Conservation (phyloP, 2,797 vertebrate species). For the Allobates femoralis region DNA sequence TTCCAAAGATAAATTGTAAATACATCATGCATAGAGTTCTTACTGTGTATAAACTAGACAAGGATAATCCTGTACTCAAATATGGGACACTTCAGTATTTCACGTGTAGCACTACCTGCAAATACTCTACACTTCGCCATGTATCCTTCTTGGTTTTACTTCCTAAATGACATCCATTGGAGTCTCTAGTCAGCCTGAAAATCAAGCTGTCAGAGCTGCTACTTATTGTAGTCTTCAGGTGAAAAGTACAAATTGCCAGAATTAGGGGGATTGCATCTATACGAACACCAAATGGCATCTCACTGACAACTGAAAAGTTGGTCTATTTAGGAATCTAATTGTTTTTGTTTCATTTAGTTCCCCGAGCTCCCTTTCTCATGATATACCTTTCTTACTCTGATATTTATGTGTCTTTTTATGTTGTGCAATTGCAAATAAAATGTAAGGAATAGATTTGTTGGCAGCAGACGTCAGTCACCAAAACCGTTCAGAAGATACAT, state of each 20-base stretch:
- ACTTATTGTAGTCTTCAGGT: slow-evolving; percentile 10
- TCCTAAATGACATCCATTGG: slow-evolving; percentile 20
- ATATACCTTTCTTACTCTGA: not conserved
- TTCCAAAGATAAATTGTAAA: too few relatives aligned
- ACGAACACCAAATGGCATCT: not conserved
- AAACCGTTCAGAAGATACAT: not conserved
- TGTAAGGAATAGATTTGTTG: not conserved
- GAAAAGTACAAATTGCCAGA: slow-evolving; percentile 22
- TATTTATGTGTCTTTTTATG: not conserved
- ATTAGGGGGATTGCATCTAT: not conserved
- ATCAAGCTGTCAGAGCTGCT: slow-evolving; percentile 32
- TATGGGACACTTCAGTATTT: not conserved
- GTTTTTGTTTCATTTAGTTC: too few relatives aligned
- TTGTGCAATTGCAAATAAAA: not conserved
- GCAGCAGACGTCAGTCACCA: not conserved
- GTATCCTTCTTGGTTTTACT: not conserved
- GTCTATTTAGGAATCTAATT: not conserved
- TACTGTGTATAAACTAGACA: not conserved
- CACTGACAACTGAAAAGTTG: slow-evolving; percentile 5
- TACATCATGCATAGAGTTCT: too few relatives aligned
- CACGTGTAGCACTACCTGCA: too few relatives aligned
- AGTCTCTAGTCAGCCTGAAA: slow-evolving; percentile 15
- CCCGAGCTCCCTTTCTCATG: not conserved
- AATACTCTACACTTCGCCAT: not conserved
- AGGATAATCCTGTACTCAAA: not conserved